These are phyloP conservation scores for Leptopilina drosophilae DNA, from an alignment of 2,888 invertebrate species.

Conservation along the genomic window DNA sequence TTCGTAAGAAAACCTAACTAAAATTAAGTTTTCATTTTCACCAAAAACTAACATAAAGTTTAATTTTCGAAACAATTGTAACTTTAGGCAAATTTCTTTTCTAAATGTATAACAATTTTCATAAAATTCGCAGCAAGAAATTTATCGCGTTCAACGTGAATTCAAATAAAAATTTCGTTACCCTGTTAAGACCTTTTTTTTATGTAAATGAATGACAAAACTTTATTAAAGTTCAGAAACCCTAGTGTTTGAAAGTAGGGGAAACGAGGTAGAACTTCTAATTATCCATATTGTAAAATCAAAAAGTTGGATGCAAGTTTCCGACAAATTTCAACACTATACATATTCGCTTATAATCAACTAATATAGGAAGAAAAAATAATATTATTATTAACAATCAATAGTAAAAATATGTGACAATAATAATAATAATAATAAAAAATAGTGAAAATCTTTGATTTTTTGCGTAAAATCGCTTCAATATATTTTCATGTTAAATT, in stretches of 20 bases:
- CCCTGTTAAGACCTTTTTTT: neutral
- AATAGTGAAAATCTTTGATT: too few species aligned
- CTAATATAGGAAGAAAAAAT: neutral
- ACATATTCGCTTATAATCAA: neutral
- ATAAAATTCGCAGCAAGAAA: too few species aligned
- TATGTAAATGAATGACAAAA: constrained; percentile 11
- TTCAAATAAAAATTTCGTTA: constrained; percentile 6
- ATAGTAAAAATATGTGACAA: neutral
- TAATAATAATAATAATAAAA: too few species aligned
- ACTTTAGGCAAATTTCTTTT: too few species aligned
- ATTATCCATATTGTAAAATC: constrained; percentile 14
- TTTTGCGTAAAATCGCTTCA: too few species aligned
- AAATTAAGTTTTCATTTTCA: too few species aligned
- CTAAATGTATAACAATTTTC: too few species aligned
- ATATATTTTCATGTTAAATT: too few species aligned
- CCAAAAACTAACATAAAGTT: too few species aligned
- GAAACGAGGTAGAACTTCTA: constrained; percentile 6
- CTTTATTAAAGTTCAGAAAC: constrained; percentile 6
- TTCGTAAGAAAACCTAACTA: too few species aligned
- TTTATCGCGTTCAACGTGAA: neutral
- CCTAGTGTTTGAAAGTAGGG: constrained; percentile 5
- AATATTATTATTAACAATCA: neutral
- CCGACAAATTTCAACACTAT: neutral
- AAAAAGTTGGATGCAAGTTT: neutral
- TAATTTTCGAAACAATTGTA: too few species aligned